Evolutionary conservation across 1,140 invertebrate genomes (phyloP).

Genomic region (Mizuhopecten yessoensis): DNA sequence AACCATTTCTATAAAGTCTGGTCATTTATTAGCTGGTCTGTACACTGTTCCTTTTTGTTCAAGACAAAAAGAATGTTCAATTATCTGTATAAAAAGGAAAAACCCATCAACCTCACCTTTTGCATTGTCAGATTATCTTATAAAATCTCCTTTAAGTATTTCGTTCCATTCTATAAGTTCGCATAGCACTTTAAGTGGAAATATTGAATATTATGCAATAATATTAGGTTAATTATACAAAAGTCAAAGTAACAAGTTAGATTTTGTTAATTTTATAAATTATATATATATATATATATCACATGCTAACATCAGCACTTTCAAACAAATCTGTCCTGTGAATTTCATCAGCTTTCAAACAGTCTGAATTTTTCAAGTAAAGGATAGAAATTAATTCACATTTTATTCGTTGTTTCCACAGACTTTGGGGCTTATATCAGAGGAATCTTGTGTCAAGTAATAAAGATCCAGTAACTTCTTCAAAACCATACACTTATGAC

Average conservation of each 20-base stretch:
- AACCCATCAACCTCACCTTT: neutral
- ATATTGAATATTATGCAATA: constrained; percentile 40
- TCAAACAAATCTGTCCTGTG: neutral
- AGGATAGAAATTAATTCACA: neutral
- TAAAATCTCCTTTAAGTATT: neutral
- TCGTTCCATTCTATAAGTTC: constrained; percentile 23
- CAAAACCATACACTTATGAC: neutral
- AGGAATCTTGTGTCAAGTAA: neutral
- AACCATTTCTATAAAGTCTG: too few species aligned
- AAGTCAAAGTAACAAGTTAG: neutral
- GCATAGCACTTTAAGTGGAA: constrained; percentile 33
- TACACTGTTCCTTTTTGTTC: neutral
- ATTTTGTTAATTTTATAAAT: constrained; percentile 5
- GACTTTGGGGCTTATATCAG: neutral
- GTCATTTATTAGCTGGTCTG: too few species aligned
- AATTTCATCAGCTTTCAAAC: neutral
- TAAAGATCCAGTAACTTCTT: neutral
- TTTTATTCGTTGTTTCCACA: constrained; percentile 21
- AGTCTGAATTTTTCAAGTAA: neutral
- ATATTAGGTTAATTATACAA: constrained; percentile 5
- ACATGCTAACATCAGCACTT: neutral
- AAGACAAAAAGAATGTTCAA: neutral
- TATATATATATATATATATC: constrained; percentile 2
- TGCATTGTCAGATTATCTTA: neutral
- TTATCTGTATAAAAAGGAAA: neutral